These are phyloP conservation scores for Galerucella nymphaeae DNA, from an alignment of 2,888 invertebrate species.

Conservation along the genomic window DNA sequence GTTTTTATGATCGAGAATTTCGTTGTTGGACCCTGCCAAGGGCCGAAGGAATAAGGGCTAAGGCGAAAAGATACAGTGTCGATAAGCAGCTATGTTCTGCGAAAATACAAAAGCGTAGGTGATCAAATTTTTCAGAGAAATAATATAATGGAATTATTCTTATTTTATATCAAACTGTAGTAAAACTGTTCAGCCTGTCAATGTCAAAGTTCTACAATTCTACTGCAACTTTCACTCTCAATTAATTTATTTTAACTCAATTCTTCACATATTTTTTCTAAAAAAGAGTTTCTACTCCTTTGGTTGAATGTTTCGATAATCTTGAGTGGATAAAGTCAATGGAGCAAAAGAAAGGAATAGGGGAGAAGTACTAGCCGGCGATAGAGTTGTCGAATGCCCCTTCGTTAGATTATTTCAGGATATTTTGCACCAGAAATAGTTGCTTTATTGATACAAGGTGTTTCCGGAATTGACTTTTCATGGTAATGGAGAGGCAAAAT, in stretches of 20 bases:
- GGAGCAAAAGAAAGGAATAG: constrained; percentile 14
- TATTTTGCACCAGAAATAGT: constrained; percentile 19
- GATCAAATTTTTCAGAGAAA: no score
- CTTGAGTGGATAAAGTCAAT: constrained; percentile 32
- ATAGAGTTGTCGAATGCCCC: constrained; percentile 28
- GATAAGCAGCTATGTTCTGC: constrained; percentile 33
- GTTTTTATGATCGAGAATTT: constrained; percentile 40
- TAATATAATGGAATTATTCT: no score
- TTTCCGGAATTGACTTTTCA: constrained; percentile 6
- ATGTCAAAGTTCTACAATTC: no score
- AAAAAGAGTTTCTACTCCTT: not conserved
- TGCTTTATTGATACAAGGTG: constrained; percentile 17
- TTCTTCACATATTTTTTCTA: not conserved
- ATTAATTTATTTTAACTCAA: no score
- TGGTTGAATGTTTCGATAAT: constrained; percentile 12
- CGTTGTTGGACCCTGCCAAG: constrained; percentile 30
- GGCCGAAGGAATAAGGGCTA: constrained; percentile 30
- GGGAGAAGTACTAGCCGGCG: constrained; percentile 11
- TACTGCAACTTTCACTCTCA: no score
- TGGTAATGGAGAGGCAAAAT: not conserved
- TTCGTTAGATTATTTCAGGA: constrained; percentile 16
- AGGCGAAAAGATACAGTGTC: constrained; percentile 25
- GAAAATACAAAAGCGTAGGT: constrained; percentile 3
- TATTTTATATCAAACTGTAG: no score
- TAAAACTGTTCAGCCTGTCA: no score